Evolutionary conservation across 92 coral and sea anemone genomes (phyloP), one percentile per base, ranked within the genome.

Genomic region (Epizoanthus fatuus): DNA sequence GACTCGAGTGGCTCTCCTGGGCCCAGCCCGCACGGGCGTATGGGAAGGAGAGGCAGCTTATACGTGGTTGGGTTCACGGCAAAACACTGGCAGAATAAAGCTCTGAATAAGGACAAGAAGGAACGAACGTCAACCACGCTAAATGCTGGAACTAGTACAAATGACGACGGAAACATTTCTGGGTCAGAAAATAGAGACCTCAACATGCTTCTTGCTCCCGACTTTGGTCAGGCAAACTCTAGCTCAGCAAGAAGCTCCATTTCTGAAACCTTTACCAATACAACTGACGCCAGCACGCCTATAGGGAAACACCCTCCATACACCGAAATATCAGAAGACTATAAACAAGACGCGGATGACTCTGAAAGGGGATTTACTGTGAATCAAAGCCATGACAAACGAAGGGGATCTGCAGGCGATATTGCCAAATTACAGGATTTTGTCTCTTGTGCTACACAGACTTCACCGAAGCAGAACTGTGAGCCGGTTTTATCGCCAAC

Each of bases 11-110:
- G 95, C 3, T 95, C 96, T 4, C 94, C 96, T 65, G 73, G 75
- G 12, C 74, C 58, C 25, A 87, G 77, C 69, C 89, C 90, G 7
- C 91, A 95, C 39, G 98, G 96, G 6, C 92, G 99, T 5, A 90
- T 94, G 91, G 99, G 99, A 40, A 89, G 99, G 72, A 97, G 99
- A 13, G 98, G 98, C 2, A 97, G 99, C 65, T 86, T 97, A 0
- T 97, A 95, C 73, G 93, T 97, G 10, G 99, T 97, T 11, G 99
- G 99, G 6, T 97, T 94, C 49, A 93, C 96, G 2, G 99, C 98
- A 0, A 97, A 95, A 80, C 98, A 92, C 87, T 97, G 99, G 99
- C 96, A 91, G 76, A 94, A 96, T 56, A 95, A 95, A 69, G 99
- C 98, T 6, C 86, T 96, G 65, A 91, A 93, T 42, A 96, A 94